phyloP scores from a whole-genome alignment of 2,113 vertebrate species.

The Empidonax alnorum region DNA sequence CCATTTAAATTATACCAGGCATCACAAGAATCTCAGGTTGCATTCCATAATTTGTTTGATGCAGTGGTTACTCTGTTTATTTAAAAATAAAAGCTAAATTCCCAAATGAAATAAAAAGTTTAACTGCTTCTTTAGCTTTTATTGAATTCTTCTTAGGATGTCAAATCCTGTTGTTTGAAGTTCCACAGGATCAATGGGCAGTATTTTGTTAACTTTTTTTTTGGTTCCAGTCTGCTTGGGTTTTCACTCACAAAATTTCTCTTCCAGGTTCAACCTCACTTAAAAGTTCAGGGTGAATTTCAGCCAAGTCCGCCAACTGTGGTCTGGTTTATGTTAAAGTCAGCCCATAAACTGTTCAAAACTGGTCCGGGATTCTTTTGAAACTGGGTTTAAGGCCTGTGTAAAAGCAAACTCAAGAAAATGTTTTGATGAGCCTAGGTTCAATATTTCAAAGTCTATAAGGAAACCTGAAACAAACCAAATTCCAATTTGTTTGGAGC shows the following conservation, averaged over 20 bases:
- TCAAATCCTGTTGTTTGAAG: slow-evolving; percentile 46
- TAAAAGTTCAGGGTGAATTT: slow-evolving; percentile 48
- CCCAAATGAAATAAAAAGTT: slow-evolving; percentile 44
- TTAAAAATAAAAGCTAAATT: slow-evolving; percentile 51
- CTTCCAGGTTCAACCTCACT: slow-evolving; percentile 51
- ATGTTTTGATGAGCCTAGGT: slow-evolving; percentile 39
- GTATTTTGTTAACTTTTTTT: slow-evolving; percentile 12
- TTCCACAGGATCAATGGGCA: neutral
- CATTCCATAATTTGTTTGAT: slow-evolving; percentile 52
- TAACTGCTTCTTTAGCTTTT: slow-evolving; percentile 13
- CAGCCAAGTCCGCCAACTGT: slow-evolving; percentile 35
- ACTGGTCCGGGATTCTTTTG: slow-evolving; percentile 2
- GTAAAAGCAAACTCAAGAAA: slow-evolving; percentile 38
- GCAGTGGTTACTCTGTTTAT: slow-evolving; percentile 23
- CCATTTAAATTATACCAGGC: slow-evolving; percentile 10
- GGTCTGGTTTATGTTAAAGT: slow-evolving; percentile 60
- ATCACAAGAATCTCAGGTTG: slow-evolving; percentile 1
- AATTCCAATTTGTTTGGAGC: slow-evolving; percentile 43
- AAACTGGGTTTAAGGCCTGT: slow-evolving; percentile 35
- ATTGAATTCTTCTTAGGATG: slow-evolving; percentile 46
- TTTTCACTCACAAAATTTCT: slow-evolving; percentile 40
- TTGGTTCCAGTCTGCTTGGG: neutral
- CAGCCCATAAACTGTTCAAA: slow-evolving; percentile 60
- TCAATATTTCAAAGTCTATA: slow-evolving; percentile 46
- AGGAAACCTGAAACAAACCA: slow-evolving; percentile 56